Conservation (phyloP, 2,888 invertebrate species). For the Bugulina stolonifera region DNA sequence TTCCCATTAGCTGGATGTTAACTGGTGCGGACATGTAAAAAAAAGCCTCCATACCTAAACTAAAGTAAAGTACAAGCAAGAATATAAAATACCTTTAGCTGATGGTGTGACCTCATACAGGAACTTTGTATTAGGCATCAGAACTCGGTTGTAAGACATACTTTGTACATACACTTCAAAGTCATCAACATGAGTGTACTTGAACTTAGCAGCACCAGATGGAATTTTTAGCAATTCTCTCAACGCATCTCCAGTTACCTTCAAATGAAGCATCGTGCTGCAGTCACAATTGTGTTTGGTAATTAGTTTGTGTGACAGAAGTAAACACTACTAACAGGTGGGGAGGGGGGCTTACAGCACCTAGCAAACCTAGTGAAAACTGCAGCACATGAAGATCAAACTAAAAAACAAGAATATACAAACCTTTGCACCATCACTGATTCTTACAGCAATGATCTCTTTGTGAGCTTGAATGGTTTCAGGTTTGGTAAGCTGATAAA, state of each 20-base stretch:
- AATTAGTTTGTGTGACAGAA: too few relatives aligned
- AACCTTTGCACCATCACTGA: constrained; percentile 20
- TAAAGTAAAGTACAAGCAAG: too few relatives aligned
- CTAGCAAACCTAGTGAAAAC: too few relatives aligned
- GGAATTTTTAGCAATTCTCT: constrained; percentile 21
- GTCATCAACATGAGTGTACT: constrained; percentile 4
- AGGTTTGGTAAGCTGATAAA: constrained; percentile 27
- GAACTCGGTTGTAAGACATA: constrained; percentile 24
- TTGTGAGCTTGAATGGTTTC: constrained; percentile 26
- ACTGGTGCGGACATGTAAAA: too few relatives aligned
- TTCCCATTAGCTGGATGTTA: too few relatives aligned
- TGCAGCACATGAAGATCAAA: too few relatives aligned
- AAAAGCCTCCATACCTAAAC: too few relatives aligned
- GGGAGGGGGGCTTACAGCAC: too few relatives aligned
- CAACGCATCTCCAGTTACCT: constrained; percentile 25
- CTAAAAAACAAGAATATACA: too few relatives aligned
- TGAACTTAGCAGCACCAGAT: constrained; percentile 18
- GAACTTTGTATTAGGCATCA: constrained; percentile 24
- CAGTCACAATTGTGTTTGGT: too few relatives aligned
- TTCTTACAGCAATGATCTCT: constrained; percentile 26
- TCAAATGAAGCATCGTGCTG: too few relatives aligned
- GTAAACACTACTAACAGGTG: too few relatives aligned
- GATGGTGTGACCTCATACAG: constrained; percentile 21
- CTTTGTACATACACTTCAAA: constrained; percentile 26
- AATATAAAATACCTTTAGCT: constrained; percentile 1